phyloP scores from a whole-genome alignment of 1,140 invertebrate genomes.

The Heliconius nattereri region DNA sequence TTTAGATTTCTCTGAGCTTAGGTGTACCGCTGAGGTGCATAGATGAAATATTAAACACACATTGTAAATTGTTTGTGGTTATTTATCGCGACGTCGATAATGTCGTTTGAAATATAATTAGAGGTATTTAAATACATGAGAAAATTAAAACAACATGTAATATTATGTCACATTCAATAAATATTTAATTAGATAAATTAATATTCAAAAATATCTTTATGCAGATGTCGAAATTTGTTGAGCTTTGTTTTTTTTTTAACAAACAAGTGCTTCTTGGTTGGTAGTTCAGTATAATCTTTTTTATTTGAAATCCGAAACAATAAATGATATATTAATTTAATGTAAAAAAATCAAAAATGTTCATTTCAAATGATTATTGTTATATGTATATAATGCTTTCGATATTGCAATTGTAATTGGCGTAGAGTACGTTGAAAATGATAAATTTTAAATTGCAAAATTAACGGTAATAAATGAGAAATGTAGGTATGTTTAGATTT shows the following conservation, averaged over 20 bases:
- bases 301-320: slow-evolving; percentile 16
- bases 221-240: not conserved
- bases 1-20: slow-evolving; percentile 50
- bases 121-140: slow-evolving; percentile 32
- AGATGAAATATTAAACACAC: slow-evolving; percentile 47
- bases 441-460: slow-evolving; percentile 21
- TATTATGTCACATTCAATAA: slow-evolving; percentile 26
- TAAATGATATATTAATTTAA: slow-evolving; percentile 32
- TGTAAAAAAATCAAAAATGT: slow-evolving; percentile 46
- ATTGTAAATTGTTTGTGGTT: slow-evolving; percentile 41
- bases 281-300: slow-evolving; percentile 22
- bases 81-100: slow-evolving; percentile 26
- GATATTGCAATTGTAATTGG: slow-evolving; percentile 45
- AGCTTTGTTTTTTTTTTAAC: not conserved
- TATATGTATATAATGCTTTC: slow-evolving; percentile 79
- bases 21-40: slow-evolving; percentile 51
- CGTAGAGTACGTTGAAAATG: slow-evolving; percentile 13
- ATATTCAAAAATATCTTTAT: slow-evolving; percentile 17
- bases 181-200: slow-evolving; percentile 20
- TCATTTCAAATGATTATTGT: slow-evolving; percentile 58
- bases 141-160: slow-evolving; percentile 29
- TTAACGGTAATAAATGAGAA: slow-evolving; percentile 38
- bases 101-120: slow-evolving; percentile 43
- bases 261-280: slow-evolving; percentile 24
- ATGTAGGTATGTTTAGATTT: slow-evolving; percentile 64